phyloP scores from a whole-genome alignment of 2,797 vertebrate species.

The Schizopygopsis malacanthus region DNA sequence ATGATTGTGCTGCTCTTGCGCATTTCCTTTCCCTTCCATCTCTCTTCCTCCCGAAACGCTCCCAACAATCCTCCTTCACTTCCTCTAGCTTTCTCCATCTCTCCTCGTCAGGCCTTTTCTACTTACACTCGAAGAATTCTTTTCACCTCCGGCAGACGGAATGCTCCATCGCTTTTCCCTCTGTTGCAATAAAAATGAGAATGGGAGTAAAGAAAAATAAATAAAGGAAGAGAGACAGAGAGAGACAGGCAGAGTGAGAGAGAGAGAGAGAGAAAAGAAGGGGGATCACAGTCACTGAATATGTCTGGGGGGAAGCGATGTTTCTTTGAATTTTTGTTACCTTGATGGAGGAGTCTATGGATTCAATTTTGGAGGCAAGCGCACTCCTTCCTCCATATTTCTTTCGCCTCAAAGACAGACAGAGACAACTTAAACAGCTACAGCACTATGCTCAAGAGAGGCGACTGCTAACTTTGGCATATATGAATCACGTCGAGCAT shows the following conservation, averaged over 20 bases:
- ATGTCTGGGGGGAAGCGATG: constrained; percentile 72
- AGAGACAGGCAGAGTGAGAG: constrained; percentile 62
- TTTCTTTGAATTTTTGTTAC: constrained; percentile 63
- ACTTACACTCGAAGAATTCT: constrained; percentile 83
- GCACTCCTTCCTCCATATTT: constrained; percentile 30
- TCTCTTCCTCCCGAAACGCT: constrained; percentile 55
- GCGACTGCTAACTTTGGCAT: constrained; percentile 30
- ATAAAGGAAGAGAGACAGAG: constrained; percentile 59
- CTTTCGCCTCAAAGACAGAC: constrained; percentile 30
- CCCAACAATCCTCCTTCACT: constrained; percentile 35
- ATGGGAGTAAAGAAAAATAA: constrained; percentile 33
- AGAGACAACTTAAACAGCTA: constrained; percentile 29
- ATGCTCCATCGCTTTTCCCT: constrained; percentile 87
- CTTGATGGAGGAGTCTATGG: constrained; percentile 37
- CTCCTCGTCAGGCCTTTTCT: constrained; percentile 71
- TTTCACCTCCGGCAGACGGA: constrained; percentile 86
- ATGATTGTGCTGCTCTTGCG: constrained; percentile 72
- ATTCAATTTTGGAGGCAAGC: constrained; percentile 41
- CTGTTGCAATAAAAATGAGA: constrained; percentile 79
- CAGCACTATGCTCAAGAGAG: constrained; percentile 13
- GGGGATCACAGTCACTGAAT: constrained; percentile 74
- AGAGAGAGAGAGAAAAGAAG: constrained; percentile 18
- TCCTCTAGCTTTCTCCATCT: constrained; percentile 50
- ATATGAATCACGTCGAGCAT: not conserved
- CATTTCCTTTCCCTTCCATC: constrained; percentile 58